Percentiles rank a stretch among this genome's conserved stretches.
phyloP scores from a whole-genome alignment of 1,140 invertebrate genomes.

The Helicoverpa armigera region DNA sequence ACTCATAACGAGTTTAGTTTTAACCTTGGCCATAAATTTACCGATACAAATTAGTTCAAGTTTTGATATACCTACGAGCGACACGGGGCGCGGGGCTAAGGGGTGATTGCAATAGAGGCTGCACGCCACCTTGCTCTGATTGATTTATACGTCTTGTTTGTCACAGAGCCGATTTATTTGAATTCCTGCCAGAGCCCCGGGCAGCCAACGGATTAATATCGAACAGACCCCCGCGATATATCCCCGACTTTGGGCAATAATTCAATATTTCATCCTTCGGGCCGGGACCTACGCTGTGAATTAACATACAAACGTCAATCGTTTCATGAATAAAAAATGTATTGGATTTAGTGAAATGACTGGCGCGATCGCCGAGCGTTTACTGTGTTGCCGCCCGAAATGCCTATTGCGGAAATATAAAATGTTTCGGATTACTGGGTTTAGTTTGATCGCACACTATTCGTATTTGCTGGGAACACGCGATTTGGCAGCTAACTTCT shows the following conservation, averaged over 20 bases:
- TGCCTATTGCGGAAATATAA: slow-evolving; percentile 75
- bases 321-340: slow-evolving; percentile 87
- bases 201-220: slow-evolving; percentile 82
- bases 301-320: slow-evolving; percentile 87
- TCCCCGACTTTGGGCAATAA: slow-evolving; percentile 83
- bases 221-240: slow-evolving; percentile 79
- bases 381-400: slow-evolving; percentile 64
- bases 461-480: slow-evolving; percentile 55
- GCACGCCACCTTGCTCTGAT: slow-evolving; percentile 85
- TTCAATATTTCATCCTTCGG: slow-evolving; percentile 85
- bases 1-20: slow-evolving; percentile 82
- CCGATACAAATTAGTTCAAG: slow-evolving; percentile 82
- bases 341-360: slow-evolving; percentile 85
- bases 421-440: slow-evolving; percentile 70
- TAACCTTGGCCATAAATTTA: slow-evolving; percentile 82
- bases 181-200: slow-evolving; percentile 83
- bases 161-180: slow-evolving; percentile 86
- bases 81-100: slow-evolving; percentile 62
- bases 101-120: slow-evolving; percentile 78
- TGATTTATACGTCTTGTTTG: slow-evolving; percentile 88
- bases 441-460: slow-evolving; percentile 63
- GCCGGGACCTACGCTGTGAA: slow-evolving; percentile 79
- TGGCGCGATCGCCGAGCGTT: slow-evolving; percentile 70
- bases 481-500: slow-evolving; percentile 50
- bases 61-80: slow-evolving; percentile 73